A percentile compares a stretch with the other conserved stretches of the same genome.
Conservation (phyloP, 2,888 invertebrate genomes). For the Latrodectus hesperus region DNA sequence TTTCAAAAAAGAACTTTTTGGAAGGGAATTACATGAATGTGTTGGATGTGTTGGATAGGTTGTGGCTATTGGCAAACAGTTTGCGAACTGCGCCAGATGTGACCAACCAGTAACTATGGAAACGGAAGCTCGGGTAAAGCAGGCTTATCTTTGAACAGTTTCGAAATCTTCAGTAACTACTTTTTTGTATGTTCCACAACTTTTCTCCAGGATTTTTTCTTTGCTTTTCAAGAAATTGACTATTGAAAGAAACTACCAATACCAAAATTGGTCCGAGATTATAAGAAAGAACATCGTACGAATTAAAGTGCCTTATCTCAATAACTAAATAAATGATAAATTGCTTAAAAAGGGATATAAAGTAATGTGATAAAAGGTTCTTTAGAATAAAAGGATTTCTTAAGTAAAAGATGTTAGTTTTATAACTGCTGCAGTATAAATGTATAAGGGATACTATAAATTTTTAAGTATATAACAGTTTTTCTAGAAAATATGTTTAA, state of each 20-base stretch:
- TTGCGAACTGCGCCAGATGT: conserved; percentile 63
- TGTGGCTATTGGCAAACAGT: conserved; percentile 65
- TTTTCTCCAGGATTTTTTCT: not conserved
- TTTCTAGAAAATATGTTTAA: too few relatives aligned
- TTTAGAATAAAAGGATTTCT: too few relatives aligned
- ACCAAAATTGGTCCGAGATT: too few relatives aligned
- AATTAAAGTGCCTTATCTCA: too few relatives aligned
- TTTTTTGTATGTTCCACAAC: conserved; percentile 6
- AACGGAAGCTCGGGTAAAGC: conserved; percentile 35
- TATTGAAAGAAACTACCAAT: not conserved
- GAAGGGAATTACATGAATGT: conserved; percentile 20
- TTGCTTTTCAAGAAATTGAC: conserved; percentile 1
- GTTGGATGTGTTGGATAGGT: conserved; percentile 54
- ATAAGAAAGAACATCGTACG: too few relatives aligned
- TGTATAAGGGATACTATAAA: too few relatives aligned
- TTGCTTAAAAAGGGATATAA: too few relatives aligned
- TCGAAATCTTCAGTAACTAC: conserved; percentile 8
- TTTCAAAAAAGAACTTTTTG: conserved; percentile 29
- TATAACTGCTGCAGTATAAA: too few relatives aligned
- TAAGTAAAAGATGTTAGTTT: too few relatives aligned
- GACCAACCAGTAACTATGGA: conserved; percentile 58
- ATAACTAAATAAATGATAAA: too few relatives aligned
- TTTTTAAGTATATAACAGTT: too few relatives aligned
- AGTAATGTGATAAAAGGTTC: too few relatives aligned
- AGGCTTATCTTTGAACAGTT: conserved; percentile 52